Evolutionary conservation across 2,113 vertebrate genomes (phyloP).

Genomic region (Ibidorhyncha struthersii): DNA sequence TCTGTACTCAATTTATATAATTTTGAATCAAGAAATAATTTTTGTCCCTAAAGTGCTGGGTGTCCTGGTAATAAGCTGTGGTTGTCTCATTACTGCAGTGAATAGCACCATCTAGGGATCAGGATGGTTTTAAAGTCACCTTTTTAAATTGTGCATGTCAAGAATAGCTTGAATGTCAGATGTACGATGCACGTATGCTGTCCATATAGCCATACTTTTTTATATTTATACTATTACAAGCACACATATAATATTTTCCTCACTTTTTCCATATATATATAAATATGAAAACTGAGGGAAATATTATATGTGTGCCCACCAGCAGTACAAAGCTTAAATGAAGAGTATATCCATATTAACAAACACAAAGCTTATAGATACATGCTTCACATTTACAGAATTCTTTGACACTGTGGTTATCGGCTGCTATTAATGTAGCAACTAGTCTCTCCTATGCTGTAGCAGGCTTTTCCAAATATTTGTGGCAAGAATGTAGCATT

Average conservation of each 20-base stretch:
- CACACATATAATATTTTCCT: background rate
- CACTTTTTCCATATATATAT: background rate
- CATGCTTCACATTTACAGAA: background rate
- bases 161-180: background rate
- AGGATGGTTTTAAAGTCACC: background rate
- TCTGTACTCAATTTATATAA: background rate
- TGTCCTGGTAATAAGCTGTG: background rate
- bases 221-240: background rate
- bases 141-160: background rate
- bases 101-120: slow-evolving; percentile 62
- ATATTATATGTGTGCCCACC: background rate
- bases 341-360: background rate
- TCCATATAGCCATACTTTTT: background rate
- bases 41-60: background rate
- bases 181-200: accelerated
- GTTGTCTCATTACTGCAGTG: background rate
- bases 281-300: background rate
- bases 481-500: background rate
- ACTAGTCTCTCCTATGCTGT: background rate
- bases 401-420: background rate
- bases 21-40: background rate
- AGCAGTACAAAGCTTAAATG: background rate
- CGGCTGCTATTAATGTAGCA: background rate
- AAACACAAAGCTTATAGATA: background rate
- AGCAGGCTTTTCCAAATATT: background rate